Evolutionary conservation across 2,888 invertebrate species (phyloP).

Genomic region (Ophioninae sp.): DNA sequence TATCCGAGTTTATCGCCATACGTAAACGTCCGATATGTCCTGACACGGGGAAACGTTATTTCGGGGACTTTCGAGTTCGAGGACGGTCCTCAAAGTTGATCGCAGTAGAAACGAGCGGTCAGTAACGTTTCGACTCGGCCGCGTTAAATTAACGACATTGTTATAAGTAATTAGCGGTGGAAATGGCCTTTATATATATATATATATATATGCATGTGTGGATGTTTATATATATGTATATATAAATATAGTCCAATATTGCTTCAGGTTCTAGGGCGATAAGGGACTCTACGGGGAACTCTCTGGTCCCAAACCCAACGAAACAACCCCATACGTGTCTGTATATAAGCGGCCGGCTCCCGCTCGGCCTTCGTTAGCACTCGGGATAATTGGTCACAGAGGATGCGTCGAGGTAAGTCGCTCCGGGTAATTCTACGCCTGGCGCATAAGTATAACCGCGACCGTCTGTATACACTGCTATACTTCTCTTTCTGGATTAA

Average conservation of each 20-base stretch:
- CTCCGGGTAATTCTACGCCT: conserved; percentile 78
- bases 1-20: background rate
- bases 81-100: background rate
- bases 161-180: conserved; percentile 79
- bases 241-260: conserved; percentile 6
- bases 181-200: conserved; percentile 30
- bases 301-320: conserved; percentile 8
- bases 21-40: background rate
- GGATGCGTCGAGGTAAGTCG: conserved; percentile 79
- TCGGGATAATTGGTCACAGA: conserved; percentile 80
- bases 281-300: conserved; percentile 49
- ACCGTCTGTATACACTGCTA: conserved; percentile 7
- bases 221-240: background rate
- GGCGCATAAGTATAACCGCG: conserved; percentile 67
- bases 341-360: conserved; percentile 49
- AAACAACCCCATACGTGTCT: conserved; percentile 48
- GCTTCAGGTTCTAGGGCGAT: conserved; percentile 57
- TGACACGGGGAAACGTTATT: background rate
- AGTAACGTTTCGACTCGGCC: conserved; percentile 79
- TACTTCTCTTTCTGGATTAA: conserved; percentile 51
- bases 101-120: conserved; percentile 71
- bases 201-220: no score
- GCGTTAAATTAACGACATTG: conserved; percentile 80
- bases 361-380: conserved; percentile 79
- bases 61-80: background rate